These are phyloP conservation scores for Microctenopoma stevenorrisi DNA, from an alignment of 2,797 vertebrate genomes.

Conservation along the genomic window DNA sequence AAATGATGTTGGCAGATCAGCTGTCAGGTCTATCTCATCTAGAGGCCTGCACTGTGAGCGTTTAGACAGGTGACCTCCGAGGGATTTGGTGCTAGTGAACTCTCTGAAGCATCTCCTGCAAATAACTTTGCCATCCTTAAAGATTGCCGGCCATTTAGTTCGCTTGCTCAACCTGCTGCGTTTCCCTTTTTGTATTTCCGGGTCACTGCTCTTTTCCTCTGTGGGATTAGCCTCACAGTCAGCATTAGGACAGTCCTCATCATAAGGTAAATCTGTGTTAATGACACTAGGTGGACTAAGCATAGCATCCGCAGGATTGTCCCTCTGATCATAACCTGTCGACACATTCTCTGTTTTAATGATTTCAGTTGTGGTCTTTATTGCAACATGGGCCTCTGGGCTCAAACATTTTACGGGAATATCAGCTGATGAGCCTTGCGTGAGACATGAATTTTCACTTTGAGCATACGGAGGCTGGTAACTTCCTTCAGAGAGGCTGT, in stretches of 20 bases:
- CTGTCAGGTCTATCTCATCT: slow-evolving; percentile 92
- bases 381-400: slow-evolving; percentile 60
- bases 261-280: slow-evolving; percentile 70
- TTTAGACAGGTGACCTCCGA: slow-evolving; percentile 97
- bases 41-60: slow-evolving; percentile 95
- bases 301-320: slow-evolving; percentile 73
- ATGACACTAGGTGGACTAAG: slow-evolving; percentile 69
- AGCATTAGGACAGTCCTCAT: slow-evolving; percentile 72
- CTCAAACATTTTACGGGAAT: slow-evolving; percentile 68
- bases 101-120: slow-evolving; percentile 98
- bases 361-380: slow-evolving; percentile 61
- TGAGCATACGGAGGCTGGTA: slow-evolving; percentile 73
- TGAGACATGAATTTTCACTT: slow-evolving; percentile 68
- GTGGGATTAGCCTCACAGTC: slow-evolving; percentile 65
- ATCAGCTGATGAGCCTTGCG: slow-evolving; percentile 65
- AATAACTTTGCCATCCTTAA: slow-evolving; percentile 98
- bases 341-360: slow-evolving; percentile 72
- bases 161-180: slow-evolving; percentile 91
- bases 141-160: slow-evolving; percentile 98
- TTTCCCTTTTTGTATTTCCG: slow-evolving; percentile 77
- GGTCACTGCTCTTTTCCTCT: slow-evolving; percentile 71
- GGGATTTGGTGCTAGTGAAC: slow-evolving; percentile 97
- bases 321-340: slow-evolving; percentile 73
- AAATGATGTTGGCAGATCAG: slow-evolving; percentile 91
- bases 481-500: slow-evolving; percentile 75